phyloP scores from a whole-genome alignment of 1,140 invertebrate genomes.

The Antheraea pernyi region DNA sequence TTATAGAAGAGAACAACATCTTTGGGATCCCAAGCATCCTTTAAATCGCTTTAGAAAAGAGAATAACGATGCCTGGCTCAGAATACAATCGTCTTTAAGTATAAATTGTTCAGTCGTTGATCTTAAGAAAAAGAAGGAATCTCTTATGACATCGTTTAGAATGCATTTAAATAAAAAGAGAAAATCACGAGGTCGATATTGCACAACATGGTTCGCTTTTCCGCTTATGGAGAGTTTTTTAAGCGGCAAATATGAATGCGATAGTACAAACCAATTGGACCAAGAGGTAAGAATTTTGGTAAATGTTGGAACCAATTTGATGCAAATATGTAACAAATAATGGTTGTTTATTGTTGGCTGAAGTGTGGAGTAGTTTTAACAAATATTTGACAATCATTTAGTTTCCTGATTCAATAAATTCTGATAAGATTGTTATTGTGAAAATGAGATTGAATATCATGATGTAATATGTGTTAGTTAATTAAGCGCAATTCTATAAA shows the following conservation, averaged over 20 bases:
- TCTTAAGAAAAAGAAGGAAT: constrained; percentile 67
- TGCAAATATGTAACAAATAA: constrained; percentile 19
- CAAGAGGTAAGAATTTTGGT: constrained; percentile 35
- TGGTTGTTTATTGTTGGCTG: neutral
- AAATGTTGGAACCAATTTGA: constrained; percentile 21
- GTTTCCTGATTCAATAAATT: neutral
- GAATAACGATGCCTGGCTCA: constrained; percentile 36
- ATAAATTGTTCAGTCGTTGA: constrained; percentile 52
- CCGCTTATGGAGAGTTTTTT: constrained; percentile 63
- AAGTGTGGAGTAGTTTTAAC: neutral
- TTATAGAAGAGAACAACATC: constrained; percentile 33
- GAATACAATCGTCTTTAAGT: constrained; percentile 52
- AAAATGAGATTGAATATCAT: neutral
- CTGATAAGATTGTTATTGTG: neutral
- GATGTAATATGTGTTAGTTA: neutral
- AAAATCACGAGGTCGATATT: constrained; percentile 44
- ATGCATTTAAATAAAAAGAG: constrained; percentile 56
- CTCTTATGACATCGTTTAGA: constrained; percentile 62
- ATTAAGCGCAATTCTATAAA: too few species aligned
- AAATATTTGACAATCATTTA: neutral
- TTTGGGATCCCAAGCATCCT: constrained; percentile 41
- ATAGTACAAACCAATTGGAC: constrained; percentile 51
- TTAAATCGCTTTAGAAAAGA: constrained; percentile 40
- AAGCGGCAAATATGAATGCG: constrained; percentile 62
- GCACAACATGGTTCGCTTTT: constrained; percentile 59